These are phyloP conservation scores for Atopsyche davidsoni DNA, from an alignment of 1,140 invertebrate species.

Conservation along the genomic window DNA sequence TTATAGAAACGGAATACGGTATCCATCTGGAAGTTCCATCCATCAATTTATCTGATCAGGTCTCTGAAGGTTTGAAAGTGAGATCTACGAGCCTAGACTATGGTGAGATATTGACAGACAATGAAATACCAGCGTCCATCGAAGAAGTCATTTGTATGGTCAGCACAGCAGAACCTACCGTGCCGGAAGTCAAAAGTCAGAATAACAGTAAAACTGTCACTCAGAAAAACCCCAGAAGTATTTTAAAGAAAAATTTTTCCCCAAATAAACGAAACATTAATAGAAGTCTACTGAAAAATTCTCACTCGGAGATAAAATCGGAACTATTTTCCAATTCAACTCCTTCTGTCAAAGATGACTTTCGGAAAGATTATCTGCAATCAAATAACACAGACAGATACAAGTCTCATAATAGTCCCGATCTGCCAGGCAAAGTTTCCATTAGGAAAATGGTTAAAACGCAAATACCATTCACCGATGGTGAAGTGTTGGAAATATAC, in stretches of 20 bases:
- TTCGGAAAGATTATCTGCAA: too few relatives aligned
- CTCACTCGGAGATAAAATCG: too few relatives aligned
- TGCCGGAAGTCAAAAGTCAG: constrained; percentile 32
- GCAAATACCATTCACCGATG: too few relatives aligned
- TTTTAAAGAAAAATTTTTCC: constrained; percentile 11
- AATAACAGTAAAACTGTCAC: neutral
- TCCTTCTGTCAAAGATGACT: too few relatives aligned
- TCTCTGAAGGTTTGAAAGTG: neutral
- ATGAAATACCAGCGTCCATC: constrained; percentile 45
- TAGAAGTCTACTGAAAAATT: constrained; percentile 19
- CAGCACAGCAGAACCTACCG: constrained; percentile 47
- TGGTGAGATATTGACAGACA: constrained; percentile 41
- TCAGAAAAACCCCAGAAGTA: constrained; percentile 11
- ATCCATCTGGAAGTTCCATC: constrained; percentile 36
- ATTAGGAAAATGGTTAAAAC: too few relatives aligned
- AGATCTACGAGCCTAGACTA: constrained; percentile 33
- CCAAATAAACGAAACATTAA: constrained; percentile 17
- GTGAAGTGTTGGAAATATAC: too few relatives aligned
- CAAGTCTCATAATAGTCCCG: too few relatives aligned
- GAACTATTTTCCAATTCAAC: too few relatives aligned
- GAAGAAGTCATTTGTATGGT: constrained; percentile 50
- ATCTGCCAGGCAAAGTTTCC: too few relatives aligned
- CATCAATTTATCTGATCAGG: neutral
- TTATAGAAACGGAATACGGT: constrained; percentile 45
- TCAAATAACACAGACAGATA: too few relatives aligned